These are phyloP conservation scores for Caranx melampygus DNA, from an alignment of 2,113 vertebrate species.

Conservation along the genomic window DNA sequence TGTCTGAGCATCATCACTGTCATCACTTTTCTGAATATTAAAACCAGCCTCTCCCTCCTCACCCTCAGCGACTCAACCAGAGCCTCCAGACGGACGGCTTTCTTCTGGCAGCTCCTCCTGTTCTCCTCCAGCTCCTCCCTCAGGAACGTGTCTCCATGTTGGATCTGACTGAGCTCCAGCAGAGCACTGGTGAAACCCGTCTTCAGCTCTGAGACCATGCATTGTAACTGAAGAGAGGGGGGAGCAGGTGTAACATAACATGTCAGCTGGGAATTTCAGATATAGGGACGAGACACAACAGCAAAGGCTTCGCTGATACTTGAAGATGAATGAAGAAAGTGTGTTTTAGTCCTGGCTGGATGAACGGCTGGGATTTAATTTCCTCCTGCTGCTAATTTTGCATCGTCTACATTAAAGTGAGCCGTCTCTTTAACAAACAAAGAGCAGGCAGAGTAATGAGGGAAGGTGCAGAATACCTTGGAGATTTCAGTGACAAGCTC, in stretches of 20 bases:
- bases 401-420: neutral
- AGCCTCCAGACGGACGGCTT: constrained; percentile 76
- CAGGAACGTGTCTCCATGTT: constrained; percentile 81
- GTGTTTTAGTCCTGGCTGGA: neutral
- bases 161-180: constrained; percentile 82
- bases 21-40: neutral
- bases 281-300: neutral
- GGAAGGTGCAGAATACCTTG: constrained; percentile 72
- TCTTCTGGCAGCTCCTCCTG: constrained; percentile 79
- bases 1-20: neutral
- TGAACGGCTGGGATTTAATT: neutral
- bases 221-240: constrained; percentile 75
- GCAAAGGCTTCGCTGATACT: too few species aligned
- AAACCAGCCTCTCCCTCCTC: neutral
- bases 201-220: constrained; percentile 84
- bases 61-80: constrained; percentile 82
- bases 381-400: neutral
- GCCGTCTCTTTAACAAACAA: constrained; percentile 39
- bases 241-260: neutral
- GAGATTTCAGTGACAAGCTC: constrained; percentile 83
- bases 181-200: constrained; percentile 80
- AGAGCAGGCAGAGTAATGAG: neutral
- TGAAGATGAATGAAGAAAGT: neutral
- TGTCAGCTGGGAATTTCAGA: neutral
- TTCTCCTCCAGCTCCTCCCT: constrained; percentile 82